Percentiles rank a stretch among this genome's conserved stretches.
Evolutionary conservation across 2,113 vertebrate species (phyloP).

Genomic region (Callorhinus ursinus): DNA sequence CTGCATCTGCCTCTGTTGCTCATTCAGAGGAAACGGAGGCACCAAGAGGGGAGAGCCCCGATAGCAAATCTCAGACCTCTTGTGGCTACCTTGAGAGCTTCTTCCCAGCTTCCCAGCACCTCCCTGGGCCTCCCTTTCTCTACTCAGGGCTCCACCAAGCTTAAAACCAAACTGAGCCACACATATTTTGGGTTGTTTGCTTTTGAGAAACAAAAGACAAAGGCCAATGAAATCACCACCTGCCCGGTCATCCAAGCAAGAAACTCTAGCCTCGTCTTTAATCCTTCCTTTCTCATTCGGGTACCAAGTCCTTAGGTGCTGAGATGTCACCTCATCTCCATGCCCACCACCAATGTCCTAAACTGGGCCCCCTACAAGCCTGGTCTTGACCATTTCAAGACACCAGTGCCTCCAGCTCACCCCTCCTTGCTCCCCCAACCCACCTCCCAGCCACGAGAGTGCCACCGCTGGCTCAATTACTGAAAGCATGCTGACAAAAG

Average conservation of each 20-base stretch:
- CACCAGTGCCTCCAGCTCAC: accelerated
- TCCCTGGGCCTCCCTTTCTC: background rate
- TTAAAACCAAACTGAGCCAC: background rate
- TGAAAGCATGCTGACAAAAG: background rate
- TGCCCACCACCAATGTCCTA: background rate
- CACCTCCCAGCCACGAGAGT: no score
- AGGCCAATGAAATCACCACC: background rate
- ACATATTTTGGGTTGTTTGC: background rate
- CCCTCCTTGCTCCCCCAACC: background rate
- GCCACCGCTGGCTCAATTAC: accelerated
- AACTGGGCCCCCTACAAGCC: background rate
- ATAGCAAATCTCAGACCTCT: background rate
- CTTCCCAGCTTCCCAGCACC: background rate
- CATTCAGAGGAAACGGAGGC: background rate
- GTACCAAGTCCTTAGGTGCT: background rate
- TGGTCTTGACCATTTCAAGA: background rate
- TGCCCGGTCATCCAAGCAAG: background rate
- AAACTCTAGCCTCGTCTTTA: background rate
- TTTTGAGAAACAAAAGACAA: constrained; percentile 32
- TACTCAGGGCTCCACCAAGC: background rate
- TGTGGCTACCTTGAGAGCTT: background rate
- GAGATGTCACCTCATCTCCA: no score
- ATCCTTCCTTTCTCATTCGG: background rate
- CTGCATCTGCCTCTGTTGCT: background rate
- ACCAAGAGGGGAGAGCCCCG: background rate